Base-by-base conservation (phyloP, 1,140 invertebrate genomes). In the Adoxophyes honmai region DNA sequence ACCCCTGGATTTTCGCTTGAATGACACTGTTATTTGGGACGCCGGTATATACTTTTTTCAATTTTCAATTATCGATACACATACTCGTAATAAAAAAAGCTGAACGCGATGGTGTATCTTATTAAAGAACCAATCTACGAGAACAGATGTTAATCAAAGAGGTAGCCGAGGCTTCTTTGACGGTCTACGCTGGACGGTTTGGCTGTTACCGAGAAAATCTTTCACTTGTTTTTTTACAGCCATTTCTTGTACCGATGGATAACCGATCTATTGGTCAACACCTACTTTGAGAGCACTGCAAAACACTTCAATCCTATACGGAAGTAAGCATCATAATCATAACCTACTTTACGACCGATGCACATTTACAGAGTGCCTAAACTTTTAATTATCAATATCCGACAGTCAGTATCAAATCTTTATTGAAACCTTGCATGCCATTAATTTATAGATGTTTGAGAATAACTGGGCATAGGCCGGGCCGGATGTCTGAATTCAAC, bases 91-190 rank as follows among this genome's bases (percentile, higher is more conserved):
- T 58, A 64, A 59, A 55, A 15, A 36, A 37, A 68, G 52, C 48
- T 66, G 53, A 44, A 69, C 68, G 67, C 70, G 69, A 60, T 57
- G 60, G 51, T 66, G 61, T 66, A 68, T 65, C 62, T 66, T 62
- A 71, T 75, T 70, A 75, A 59, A 64, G 61, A 71, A 61, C 63
- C 62, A 74, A 74, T 76, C 70, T 77, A 65, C 59, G 66, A 71
- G 65, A 73, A 77, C 70, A 70, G 76, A 71, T 60, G 63, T 77
- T 71, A 75, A 73, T 73, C 70, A 73, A 68, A 60, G 61, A 36
- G 66, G 73, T 75, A 71, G 66, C 54, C 55, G 55, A 54, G 21
- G 59, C 60, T 66, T 64, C 62, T 64, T 8, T 9, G 1, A 14
- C 14, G 11, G 38, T 39, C 15, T 8, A 16, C 9, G 4, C 11